These are phyloP conservation scores for Acanthis flammea DNA, from an alignment of 2,797 vertebrate genomes.

Conservation along the genomic window DNA sequence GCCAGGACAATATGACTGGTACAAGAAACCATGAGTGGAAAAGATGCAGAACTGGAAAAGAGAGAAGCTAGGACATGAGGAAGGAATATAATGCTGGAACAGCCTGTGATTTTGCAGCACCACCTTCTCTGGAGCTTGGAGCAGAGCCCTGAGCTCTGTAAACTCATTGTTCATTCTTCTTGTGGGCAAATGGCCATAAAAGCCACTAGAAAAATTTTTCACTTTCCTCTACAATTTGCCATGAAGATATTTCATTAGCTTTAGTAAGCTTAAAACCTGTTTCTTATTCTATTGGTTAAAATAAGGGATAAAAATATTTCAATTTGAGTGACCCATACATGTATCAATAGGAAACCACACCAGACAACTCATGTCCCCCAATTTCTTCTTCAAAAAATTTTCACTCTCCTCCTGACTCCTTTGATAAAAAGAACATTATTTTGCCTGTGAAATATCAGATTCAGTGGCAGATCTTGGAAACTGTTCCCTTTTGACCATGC, in stretches of 20 bases:
- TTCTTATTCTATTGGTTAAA: not conserved
- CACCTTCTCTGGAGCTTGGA: not conserved
- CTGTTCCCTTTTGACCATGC: accelerated
- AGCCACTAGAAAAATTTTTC: not conserved
- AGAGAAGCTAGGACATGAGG: not conserved
- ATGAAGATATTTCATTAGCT: not conserved
- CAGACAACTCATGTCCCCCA: not conserved
- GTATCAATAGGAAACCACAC: not conserved
- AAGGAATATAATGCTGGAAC: not conserved
- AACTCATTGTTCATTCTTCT: not conserved
- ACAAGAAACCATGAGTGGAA: not conserved
- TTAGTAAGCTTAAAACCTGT: not conserved
- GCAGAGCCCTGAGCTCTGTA: not conserved
- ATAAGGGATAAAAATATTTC: not conserved
- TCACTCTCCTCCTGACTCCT: not conserved
- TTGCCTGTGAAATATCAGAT: not conserved
- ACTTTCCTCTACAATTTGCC: not conserved
- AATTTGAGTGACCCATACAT: not conserved
- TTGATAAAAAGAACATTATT: not conserved
- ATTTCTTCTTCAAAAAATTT: not conserved
- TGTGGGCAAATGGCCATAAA: not conserved
- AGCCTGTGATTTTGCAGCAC: not conserved
- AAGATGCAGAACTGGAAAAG: not conserved
- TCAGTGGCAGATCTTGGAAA: not conserved
- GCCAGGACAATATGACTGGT: not conserved